Base-by-base conservation (phyloP, 2,888 invertebrate genomes). In the Adelognathus sp. region DNA sequence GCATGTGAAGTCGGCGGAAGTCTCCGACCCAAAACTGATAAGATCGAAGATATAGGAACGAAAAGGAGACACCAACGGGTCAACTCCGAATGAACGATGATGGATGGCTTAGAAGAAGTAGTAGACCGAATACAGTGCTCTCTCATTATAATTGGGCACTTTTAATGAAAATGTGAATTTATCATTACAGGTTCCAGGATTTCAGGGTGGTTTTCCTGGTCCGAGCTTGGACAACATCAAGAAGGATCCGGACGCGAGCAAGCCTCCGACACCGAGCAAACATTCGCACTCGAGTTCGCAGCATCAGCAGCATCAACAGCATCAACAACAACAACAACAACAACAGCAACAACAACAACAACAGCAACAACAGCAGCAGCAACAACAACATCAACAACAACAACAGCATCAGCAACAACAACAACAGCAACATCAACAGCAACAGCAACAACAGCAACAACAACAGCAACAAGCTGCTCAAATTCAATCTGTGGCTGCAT, bases 201-300 rank as follows among this genome's bases (percentile, higher is more conserved):
- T 94, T 87, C 94, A 94, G 75, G 93, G 94, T 52, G 93, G 93
- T 61, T 94, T 94, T 87, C 92, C 94, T 54, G 95, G 95, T 5
- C 95, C 95, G 16, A 93, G 94, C 83, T 92, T 95, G 84, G 95
- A 95, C 52, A 94, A 94, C 85, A 95, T 96, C 79, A 96, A 96
- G 89, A 96, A 95, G 83, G 96, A 96, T 89, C 95, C 95, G 16
- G 95, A 96, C 56, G 85, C 90, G 2, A 88, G 90, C 54, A 89
- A 89, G 67, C 90, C 90, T 9, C 87, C 90, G 0, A 91, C 91
- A 0, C 90, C 91, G 0, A 90, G 90, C 73, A 91, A 90, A 64
- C 90, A 91, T 69, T 88, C 88, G 2, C 76, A 88, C 39, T 81
- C 83, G 39, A 86, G 81, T 14, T 85, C 82, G 66, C 84, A 83